Evolutionary conservation across 1,140 invertebrate genomes (phyloP).

Genomic region (Leptinotarsa lineolata): DNA sequence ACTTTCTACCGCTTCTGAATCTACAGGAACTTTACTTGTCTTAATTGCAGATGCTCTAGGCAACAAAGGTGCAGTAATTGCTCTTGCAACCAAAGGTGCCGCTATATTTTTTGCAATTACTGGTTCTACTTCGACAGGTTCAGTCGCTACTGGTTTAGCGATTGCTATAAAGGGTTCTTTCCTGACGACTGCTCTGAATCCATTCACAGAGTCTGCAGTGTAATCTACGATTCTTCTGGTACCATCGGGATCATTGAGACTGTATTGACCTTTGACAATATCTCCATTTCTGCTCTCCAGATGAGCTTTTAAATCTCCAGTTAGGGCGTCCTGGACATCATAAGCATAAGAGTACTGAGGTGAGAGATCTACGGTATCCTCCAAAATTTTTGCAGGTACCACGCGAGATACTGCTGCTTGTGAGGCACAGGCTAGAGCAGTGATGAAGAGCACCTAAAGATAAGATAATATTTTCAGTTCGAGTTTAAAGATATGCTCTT

Average conservation of each 20-base stretch:
- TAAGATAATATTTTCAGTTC: not conserved
- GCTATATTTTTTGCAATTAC: constrained; percentile 43
- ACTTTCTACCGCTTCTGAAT: not conserved
- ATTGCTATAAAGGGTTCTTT: constrained; percentile 52
- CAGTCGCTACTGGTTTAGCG: constrained; percentile 60
- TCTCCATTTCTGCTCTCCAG: constrained; percentile 64
- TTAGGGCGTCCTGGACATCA: constrained; percentile 62
- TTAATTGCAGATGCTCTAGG: constrained; percentile 37
- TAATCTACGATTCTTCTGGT: constrained; percentile 69
- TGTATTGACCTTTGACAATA: constrained; percentile 68
- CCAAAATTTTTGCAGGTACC: not conserved
- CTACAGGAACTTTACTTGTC: constrained; percentile 27
- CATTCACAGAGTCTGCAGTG: constrained; percentile 63
- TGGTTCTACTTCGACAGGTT: constrained; percentile 59
- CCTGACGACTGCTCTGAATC: constrained; percentile 59
- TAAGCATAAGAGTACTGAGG: constrained; percentile 63
- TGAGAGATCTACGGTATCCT: constrained; percentile 54
- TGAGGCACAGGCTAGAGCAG: not conserved
- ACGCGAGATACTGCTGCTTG: constrained; percentile 7
- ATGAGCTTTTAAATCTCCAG: constrained; percentile 64
- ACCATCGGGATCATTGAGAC: constrained; percentile 66
- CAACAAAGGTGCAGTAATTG: constrained; percentile 41
- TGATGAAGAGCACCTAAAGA: not conserved
- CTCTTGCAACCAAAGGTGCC: constrained; percentile 41
- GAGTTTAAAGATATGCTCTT: too few relatives aligned